Percentiles rank a stretch among this genome's conserved stretches.
These are phyloP conservation scores for Halictus quadricinctus DNA, from an alignment of 2,888 invertebrate species.

Conservation along the genomic window DNA sequence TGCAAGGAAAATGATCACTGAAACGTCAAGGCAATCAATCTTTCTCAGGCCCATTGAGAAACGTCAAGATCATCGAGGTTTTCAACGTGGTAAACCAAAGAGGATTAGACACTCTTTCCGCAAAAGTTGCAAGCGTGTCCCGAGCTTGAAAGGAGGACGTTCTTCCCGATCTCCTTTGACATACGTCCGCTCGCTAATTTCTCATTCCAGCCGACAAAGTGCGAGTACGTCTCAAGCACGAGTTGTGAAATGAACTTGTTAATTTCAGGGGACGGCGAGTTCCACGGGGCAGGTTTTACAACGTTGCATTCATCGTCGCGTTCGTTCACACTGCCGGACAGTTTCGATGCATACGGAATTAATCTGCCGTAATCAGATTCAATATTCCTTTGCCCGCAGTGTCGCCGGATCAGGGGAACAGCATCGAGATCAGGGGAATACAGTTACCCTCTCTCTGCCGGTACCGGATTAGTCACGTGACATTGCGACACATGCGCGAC, in stretches of 20 bases:
- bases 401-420: too few relatives aligned
- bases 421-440: too few relatives aligned
- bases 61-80: too few relatives aligned
- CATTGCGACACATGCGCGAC: not conserved
- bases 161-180: conserved; percentile 11
- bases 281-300: conserved; percentile 48
- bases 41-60: too few relatives aligned
- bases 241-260: conserved; percentile 57
- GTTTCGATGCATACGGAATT: conserved; percentile 63
- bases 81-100: not conserved
- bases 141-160: not conserved
- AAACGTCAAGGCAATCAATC: too few relatives aligned
- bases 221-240: not conserved
- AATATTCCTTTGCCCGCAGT: conserved; percentile 11
- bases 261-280: conserved; percentile 50
- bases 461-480: not conserved
- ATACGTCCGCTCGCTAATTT: conserved; percentile 14
- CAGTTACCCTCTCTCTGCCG: too few relatives aligned
- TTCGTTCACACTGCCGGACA: conserved; percentile 51
- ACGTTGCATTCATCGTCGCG: conserved; percentile 33
- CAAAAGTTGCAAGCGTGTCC: not conserved
- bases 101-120: not conserved
- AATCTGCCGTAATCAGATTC: conserved; percentile 39
- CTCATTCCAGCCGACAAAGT: conserved; percentile 8
- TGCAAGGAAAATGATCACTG: too few relatives aligned